Base-by-base conservation (phyloP, 1,140 invertebrate genomes). In the Lanistes nyassanus region DNA sequence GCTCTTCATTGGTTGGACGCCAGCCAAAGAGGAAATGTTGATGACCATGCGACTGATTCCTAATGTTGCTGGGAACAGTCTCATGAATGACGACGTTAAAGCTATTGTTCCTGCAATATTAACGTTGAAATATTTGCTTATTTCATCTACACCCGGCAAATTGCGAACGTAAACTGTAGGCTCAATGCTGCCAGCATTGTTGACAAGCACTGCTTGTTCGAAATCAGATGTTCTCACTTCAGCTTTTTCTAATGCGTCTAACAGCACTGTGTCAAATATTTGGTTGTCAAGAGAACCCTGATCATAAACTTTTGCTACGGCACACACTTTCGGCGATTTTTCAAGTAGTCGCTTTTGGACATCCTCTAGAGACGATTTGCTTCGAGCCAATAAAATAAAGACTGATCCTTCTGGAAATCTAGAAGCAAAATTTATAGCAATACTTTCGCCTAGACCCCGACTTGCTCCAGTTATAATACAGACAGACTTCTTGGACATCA, bases 151-250 rank as follows among this genome's bases (percentile, higher is more conserved):
- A 73, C 85, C 86, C 71, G 91, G 90, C 89, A 94, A 92, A 51
- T 91, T 89, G 47, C 56, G 74, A 92, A 92, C 77, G 88, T 79
- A 87, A 80, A 94, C 91, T 0, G 91, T 88, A 36, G 94, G 85
- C 87, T 94, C 96, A 42, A 97, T 81, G 0, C 94, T 93, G 5
- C 95, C 97, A 13, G 94, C 96, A 92, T 98, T 98, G 84, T 98
- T 96, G 73, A 98, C 92, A 23, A 98, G 91, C 6, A 97, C 86
- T 36, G 91, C 91, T 71, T 92, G 91, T 67, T 94, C 90, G 84
- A 94, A 96, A 66, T 92, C 84, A 29, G 85, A 73, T 16, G 88
- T 36, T 51, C 86, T 86, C n/a, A 76, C 64, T 9, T 68, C 72
- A 53, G 83, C 81, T 60, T 87, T 84, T 39, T 84, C 34, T 79